Conservation (phyloP, 2,888 invertebrate species). For the Pollenia angustigena region DNA sequence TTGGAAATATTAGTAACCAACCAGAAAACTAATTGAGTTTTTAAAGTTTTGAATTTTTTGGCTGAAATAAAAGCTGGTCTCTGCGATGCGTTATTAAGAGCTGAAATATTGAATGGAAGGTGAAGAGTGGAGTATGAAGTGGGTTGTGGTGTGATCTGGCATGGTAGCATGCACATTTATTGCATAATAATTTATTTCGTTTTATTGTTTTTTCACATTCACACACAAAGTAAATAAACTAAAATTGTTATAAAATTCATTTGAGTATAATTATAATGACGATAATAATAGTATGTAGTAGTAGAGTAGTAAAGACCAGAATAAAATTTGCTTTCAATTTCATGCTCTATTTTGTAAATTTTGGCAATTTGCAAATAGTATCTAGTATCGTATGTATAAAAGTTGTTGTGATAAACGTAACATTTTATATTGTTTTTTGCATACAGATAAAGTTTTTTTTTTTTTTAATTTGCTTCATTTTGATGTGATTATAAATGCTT, state of each 20-base stretch:
- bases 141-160: slow-evolving; percentile 28
- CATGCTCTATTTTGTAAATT: slow-evolving; percentile 59
- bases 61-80: slow-evolving; percentile 20
- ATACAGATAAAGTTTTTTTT: slow-evolving; percentile 23
- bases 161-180: slow-evolving; percentile 57
- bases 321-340: slow-evolving; percentile 36
- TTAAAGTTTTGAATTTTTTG: neutral
- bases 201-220: neutral
- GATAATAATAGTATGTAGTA: neutral
- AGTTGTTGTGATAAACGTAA: slow-evolving; percentile 12
- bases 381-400: too few species aligned
- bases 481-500: neutral
- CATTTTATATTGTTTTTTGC: neutral
- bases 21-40: slow-evolving; percentile 53
- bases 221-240: slow-evolving; percentile 42
- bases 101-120: neutral
- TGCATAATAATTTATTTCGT: slow-evolving; percentile 55
- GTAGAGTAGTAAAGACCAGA: neutral
- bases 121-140: neutral
- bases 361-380: slow-evolving; percentile 41
- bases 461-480: neutral
- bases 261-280: slow-evolving; percentile 27
- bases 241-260: slow-evolving; percentile 39
- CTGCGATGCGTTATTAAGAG: slow-evolving; percentile 35
- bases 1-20: slow-evolving; percentile 14